Evolutionary conservation across 35 echinoderm and acorn worm species (phyloP), one percentile per base, ranked within the genome.

Genomic region (Hemicentrotus pulcherrimus): DNA sequence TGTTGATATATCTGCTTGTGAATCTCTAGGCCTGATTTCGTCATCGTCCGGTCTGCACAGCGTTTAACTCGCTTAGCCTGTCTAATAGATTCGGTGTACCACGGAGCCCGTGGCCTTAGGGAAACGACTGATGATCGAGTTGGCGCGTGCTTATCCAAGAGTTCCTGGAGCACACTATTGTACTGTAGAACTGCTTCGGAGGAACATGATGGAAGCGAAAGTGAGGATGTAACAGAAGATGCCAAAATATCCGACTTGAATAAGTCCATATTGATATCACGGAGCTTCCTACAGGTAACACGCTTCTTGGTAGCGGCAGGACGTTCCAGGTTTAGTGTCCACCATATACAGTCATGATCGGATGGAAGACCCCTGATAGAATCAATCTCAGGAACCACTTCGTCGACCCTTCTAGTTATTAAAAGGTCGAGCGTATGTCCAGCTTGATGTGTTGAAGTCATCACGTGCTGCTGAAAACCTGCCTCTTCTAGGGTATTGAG

Each of bases 111-210:
- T 88, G 85, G 94, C 85, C 94, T 19, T 31, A 95, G 46, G 12
- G 94, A 87, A 86, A 96, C 78, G n/a, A 19, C 65, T 60, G 45
- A 94, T 15, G 61, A 47, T 8, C 85, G n/a, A 24, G 71, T 32
- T 14, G 95, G 95, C 6, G 95, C 95, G 86, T 96, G 95, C 16
- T 32, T n/a, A 31, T 96, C 92, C 12, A 96, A 47, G 46, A 96
- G 50, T n/a, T 95, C 45, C 41, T 52, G 61, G 13, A 95, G 46
- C 24, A 92, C 48, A 48, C 15, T 32, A 85, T 96, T 91, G 35
- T 94, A 96, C 60, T 94, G 91, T 22, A 13, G 5, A 45, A 96
- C 35, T 78, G 91, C 60, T 9, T 96, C 92, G 86, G 85, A 65
- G 46, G 45, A 71, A 19, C 24, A 47, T 46, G 14, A 70, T n/a